Base-by-base conservation (phyloP, 1,140 invertebrate genomes). In the Atta colombica region DNA sequence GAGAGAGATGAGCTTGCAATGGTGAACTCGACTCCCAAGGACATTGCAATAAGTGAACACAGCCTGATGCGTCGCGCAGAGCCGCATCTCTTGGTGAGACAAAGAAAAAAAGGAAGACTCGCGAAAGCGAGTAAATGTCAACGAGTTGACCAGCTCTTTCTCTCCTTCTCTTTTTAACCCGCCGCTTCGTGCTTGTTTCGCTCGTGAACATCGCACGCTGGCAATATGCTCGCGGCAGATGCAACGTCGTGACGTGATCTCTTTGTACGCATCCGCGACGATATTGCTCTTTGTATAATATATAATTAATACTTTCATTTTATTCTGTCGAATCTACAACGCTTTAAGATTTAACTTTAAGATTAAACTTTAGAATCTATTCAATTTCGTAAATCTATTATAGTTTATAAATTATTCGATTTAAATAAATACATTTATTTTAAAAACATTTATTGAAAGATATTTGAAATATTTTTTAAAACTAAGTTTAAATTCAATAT, bases 41-140 rank as follows among this genome's bases (percentile, higher is more conserved):
- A 80, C 53, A 45, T 10, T 31, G 58, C 60, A 75, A 49, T 61
- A 89, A 90, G 77, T 87, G 25, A 25, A 65, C 69, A 60, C 63
- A 60, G 72, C 49, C 88, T 66, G 61, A n/a, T n/a, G 75, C 5
- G 45, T 58, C 85, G 35, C 55, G 58, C 68, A 12, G 60, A 74
- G 45, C 45, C 28, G 80, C 60, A 35, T 75, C 35, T 39, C 55
- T 16, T 6, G 21, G 5, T 18, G 66, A 28, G 66, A 69, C 25
- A 65, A 12, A 61, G 55, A 74, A 81, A 21, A 77, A 66, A 77
- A 82, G n/a, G 66, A 28, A 49, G 66, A 69, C n/a, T 75, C n/a
- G 63, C 60, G 82, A 86, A 88, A 90, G 77, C 65, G 81, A 85
- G 77, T 87, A 88, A 90, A 90, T 86, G 86, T 90, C 89, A 90